Percentiles rank a stretch among this genome's conserved stretches.
phyloP scores from a whole-genome alignment of 2,888 invertebrate species.

The Drosophila melanosoma region DNA sequence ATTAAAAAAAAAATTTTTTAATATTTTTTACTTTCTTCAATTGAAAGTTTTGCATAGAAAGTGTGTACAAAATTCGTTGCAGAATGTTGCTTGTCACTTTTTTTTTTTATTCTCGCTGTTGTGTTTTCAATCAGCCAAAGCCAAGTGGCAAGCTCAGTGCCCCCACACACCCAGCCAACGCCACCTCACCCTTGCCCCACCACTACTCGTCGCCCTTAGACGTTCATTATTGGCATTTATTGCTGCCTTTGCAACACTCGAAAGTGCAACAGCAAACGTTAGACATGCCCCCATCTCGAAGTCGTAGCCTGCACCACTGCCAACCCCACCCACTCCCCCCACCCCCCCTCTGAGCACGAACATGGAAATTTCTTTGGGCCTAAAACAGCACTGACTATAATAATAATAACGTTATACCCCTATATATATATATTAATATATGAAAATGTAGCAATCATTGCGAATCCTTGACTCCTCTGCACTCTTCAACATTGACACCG shows the following conservation, averaged over 20 bases:
- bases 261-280: slow-evolving; percentile 64
- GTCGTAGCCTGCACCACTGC: neutral
- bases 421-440: slow-evolving; percentile 23
- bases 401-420: slow-evolving; percentile 18
- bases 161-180: neutral
- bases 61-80: slow-evolving; percentile 16
- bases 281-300: slow-evolving; percentile 36
- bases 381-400: slow-evolving; percentile 59
- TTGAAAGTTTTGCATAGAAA: neutral
- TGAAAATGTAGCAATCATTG: slow-evolving; percentile 76
- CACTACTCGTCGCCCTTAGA: slow-evolving; percentile 64
- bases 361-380: slow-evolving; percentile 58
- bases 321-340: neutral
- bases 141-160: slow-evolving; percentile 51
- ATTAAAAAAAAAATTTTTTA: too few relatives aligned
- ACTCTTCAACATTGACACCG: slow-evolving; percentile 98
- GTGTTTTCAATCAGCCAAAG: slow-evolving; percentile 69
- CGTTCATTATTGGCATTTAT: slow-evolving; percentile 75
- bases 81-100: neutral
- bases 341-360: slow-evolving; percentile 33
- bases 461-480: slow-evolving; percentile 93
- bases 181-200: slow-evolving; percentile 5
- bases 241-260: slow-evolving; percentile 65
- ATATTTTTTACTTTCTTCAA: neutral
- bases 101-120: slow-evolving; percentile 39